Evolutionary conservation across 2,113 vertebrate species (phyloP).

Genomic region (Atrichornis clamosus): DNA sequence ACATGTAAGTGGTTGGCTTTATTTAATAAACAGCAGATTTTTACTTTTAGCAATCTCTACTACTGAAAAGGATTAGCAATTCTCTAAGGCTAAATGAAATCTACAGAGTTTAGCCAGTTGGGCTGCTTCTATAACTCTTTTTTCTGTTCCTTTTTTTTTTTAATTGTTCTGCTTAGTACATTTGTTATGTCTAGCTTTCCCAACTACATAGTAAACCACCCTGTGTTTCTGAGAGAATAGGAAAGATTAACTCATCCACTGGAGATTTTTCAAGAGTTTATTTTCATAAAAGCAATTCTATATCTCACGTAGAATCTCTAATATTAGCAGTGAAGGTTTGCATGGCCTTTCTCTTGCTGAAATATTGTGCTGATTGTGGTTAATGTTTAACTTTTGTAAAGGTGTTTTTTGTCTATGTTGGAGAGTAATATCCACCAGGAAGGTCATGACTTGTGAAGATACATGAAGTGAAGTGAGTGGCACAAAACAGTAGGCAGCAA

Average conservation of each 20-base stretch:
- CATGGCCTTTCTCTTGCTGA: not conserved
- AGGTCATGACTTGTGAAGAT: slow-evolving; percentile 60
- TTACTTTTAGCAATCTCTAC: not conserved
- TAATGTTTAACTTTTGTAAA: slow-evolving; percentile 43
- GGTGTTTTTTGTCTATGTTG: not conserved
- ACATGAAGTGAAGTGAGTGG: slow-evolving; percentile 49
- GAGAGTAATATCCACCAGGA: slow-evolving; percentile 33
- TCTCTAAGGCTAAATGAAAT: not conserved
- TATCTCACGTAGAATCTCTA: not conserved
- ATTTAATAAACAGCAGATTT: not conserved
- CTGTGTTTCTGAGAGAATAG: not conserved
- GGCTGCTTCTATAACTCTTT: not conserved
- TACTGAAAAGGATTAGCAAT: not conserved
- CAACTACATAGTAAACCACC: not conserved
- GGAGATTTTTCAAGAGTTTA: not conserved
- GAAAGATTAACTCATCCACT: not conserved
- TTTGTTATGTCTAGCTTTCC: not conserved
- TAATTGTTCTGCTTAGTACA: not conserved
- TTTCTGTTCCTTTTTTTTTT: too few species aligned
- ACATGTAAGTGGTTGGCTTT: not conserved
- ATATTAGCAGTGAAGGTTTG: not conserved
- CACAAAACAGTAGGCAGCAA: slow-evolving; percentile 67
- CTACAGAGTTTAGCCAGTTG: not conserved
- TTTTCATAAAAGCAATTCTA: not conserved
- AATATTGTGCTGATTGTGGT: not conserved